These are phyloP conservation scores for Beroe forskalii DNA, from an alignment of 37 sponge, comb jelly and placozoan species.

Conservation along the genomic window DNA sequence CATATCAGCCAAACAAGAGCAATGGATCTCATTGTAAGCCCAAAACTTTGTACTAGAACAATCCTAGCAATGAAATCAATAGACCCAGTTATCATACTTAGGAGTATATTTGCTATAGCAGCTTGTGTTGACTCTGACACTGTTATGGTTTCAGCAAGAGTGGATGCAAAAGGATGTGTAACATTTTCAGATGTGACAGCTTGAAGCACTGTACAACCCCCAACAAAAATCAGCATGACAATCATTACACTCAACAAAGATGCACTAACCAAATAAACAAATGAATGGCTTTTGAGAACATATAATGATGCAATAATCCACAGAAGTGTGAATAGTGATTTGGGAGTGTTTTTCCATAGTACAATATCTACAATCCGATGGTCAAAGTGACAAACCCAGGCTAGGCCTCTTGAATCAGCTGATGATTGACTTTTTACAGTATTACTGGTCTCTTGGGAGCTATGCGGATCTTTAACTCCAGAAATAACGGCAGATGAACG, in stretches of 20 bases:
- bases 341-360: slow-evolving; percentile 13
- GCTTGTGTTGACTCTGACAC: neutral
- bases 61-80: slow-evolving; percentile 15
- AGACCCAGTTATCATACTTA: slow-evolving; percentile 12
- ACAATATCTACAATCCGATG: neutral
- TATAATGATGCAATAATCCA: slow-evolving; percentile 5
- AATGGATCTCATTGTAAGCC: neutral
- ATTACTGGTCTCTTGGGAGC: neutral
- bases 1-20: slow-evolving; percentile 25
- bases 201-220: slow-evolving; percentile 16
- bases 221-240: slow-evolving; percentile 17
- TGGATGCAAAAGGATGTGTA: slow-evolving; percentile 17
- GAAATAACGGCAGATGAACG: slow-evolving; percentile 39
- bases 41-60: slow-evolving; percentile 48
- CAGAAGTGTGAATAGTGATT: neutral
- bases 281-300: slow-evolving; percentile 1
- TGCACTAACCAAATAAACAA: neutral
- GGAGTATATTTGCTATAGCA: neutral
- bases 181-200: neutral
- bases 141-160: neutral
- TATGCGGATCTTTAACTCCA: neutral
- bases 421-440: neutral
- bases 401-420: neutral
- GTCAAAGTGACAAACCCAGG: slow-evolving; percentile 15
- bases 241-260: slow-evolving; percentile 15